These are phyloP conservation scores for Polymixis flavicincta DNA, from an alignment of 2,888 invertebrate genomes.

Conservation along the genomic window DNA sequence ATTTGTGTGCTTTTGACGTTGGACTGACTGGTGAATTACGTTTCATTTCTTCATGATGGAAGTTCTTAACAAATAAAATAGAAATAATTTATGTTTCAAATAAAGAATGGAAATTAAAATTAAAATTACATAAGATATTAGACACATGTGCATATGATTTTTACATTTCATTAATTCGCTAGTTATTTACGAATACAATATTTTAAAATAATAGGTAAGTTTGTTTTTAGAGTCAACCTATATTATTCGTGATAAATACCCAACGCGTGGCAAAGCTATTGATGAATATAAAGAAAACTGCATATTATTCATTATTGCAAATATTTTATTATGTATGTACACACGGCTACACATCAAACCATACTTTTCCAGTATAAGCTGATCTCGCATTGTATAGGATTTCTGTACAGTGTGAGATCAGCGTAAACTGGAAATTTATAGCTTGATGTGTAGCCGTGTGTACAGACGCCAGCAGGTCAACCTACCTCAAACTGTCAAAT, in stretches of 20 bases:
- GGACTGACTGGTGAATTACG: conserved; percentile 50
- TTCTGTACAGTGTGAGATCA: no score
- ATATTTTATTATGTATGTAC: conserved; percentile 32
- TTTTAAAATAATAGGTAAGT: neutral
- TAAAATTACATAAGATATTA: no score
- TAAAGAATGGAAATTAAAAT: neutral
- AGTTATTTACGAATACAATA: neutral
- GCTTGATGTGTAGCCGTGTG: no score
- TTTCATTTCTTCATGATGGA: conserved; percentile 47
- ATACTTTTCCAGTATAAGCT: no score
- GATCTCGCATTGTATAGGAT: no score
- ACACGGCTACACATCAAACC: no score
- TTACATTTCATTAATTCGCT: neutral
- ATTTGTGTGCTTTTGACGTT: conserved; percentile 64
- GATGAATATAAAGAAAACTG: conserved; percentile 22
- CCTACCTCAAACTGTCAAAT: no score
- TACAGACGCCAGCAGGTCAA: no score
- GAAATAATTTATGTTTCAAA: neutral
- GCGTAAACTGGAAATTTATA: no score
- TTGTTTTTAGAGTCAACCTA: neutral
- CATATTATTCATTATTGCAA: conserved; percentile 8
- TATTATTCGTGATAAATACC: neutral
- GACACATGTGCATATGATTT: neutral
- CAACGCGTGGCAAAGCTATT: neutral
- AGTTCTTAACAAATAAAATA: neutral